Base-by-base conservation (phyloP, 2,888 invertebrate species). In the Acleris sparsana region DNA sequence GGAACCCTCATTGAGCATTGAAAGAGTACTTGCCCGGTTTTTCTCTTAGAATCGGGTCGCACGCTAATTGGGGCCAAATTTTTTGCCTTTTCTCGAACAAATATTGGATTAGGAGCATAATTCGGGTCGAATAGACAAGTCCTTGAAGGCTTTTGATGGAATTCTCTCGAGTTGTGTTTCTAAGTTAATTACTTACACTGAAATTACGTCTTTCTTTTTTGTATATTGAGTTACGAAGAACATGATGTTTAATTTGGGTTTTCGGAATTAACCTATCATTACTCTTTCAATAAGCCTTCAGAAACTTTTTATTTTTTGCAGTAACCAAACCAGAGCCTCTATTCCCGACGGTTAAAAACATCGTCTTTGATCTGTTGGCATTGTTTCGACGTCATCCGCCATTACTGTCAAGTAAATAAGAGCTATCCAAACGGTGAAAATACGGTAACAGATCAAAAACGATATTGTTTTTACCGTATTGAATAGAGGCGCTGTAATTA, bases 61-160 rank as follows among this genome's bases (percentile, higher is more conserved):
- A 86, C 87, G 85, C 86, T 91, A 91, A 91, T 92, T 90, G 91
- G 90, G 82, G 73, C 80, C 83, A 84, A 81, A 82, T 81, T 85
- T 85, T 85, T 85, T 84, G 80, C 80, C 83, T 82, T 80, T 82
- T 80, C 80, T 83, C 78, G 82, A 80, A 83, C 86, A 87, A 89
- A 89, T 89, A 91, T 90, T 89, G 85, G 86, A 89, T 90, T 91
- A 89, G 82, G 79, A 77, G 80, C 79, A 84, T 85, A 87, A 88
- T 89, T 89, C 82, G 83, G 84, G 83, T 83, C 80, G 81, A 84
- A 83, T 84, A 84, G 86, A 81, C 83, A 80, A 81, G 78, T 80
- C 85, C 88, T 87, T 88, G 84, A 85, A 84, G 79, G 80, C 76
- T 77, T 78, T 77, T 79, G 79, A 80, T 79, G 77, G 78, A 82